Evolutionary conservation across 2,888 invertebrate species (phyloP).

Genomic region (Margaritifera margaritifera): DNA sequence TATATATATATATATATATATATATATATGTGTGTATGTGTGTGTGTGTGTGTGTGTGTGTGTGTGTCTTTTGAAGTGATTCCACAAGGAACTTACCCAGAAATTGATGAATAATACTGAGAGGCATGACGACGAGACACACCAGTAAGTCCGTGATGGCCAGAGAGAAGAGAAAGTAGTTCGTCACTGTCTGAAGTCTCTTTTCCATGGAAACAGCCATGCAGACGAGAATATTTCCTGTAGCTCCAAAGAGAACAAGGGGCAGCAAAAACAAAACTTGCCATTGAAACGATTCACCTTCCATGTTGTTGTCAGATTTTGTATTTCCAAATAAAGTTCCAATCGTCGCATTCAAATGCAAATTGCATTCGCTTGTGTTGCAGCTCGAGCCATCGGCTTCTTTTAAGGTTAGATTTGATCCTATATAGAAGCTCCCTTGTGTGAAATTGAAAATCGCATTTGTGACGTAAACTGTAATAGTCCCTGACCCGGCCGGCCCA

Average conservation of each 20-base stretch:
- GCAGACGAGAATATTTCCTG: conserved; percentile 92
- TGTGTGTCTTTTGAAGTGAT: too few relatives aligned
- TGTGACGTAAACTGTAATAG: too few relatives aligned
- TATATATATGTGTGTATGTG: conserved; percentile 3
- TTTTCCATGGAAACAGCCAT: conserved; percentile 92
- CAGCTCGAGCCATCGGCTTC: too few relatives aligned
- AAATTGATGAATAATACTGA: conserved; percentile 93
- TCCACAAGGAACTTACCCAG: conserved; percentile 89
- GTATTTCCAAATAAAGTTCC: neutral
- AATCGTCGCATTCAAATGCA: neutral
- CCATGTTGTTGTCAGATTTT: neutral
- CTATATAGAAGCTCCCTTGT: too few relatives aligned
- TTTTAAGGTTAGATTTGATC: too few relatives aligned
- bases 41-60: neutral
- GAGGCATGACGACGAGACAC: conserved; percentile 94
- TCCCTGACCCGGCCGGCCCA: too few relatives aligned
- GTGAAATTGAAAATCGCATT: too few relatives aligned
- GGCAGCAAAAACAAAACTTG: conserved; percentile 47
- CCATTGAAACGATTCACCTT: conserved; percentile 27
- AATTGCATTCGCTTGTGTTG: neutral
- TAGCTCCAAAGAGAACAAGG: conserved; percentile 54
- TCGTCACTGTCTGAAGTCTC: conserved; percentile 93
- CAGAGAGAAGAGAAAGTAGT: conserved; percentile 93
- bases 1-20: conserved; percentile 11
- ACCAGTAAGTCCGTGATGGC: conserved; percentile 95